phyloP scores from a whole-genome alignment of 2,113 vertebrate species.

The Falco punctatus region DNA sequence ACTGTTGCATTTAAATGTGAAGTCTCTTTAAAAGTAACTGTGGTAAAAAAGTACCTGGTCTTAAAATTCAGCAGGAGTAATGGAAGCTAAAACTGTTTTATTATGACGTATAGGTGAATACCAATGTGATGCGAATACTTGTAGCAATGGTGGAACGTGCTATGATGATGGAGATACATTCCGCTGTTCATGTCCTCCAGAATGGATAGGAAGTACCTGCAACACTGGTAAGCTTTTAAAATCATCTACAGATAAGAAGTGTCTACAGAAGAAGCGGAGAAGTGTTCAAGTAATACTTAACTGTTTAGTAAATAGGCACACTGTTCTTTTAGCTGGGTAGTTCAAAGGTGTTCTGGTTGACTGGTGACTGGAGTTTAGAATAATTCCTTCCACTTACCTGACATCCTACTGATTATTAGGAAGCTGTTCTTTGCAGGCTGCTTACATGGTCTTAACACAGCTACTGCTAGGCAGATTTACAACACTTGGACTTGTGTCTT shows the following conservation, averaged over 20 bases:
- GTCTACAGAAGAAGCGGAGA: background rate
- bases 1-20: background rate
- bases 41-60: background rate
- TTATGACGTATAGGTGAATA: slow-evolving; percentile 81
- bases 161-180: slow-evolving; percentile 90
- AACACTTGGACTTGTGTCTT: background rate
- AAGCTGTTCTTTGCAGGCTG: background rate
- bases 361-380: background rate
- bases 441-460: background rate
- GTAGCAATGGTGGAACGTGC: slow-evolving; percentile 92
- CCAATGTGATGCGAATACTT: slow-evolving; percentile 91
- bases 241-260: background rate
- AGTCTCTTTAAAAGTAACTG: background rate
- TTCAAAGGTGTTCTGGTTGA: background rate
- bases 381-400: background rate
- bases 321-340: background rate
- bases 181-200: slow-evolving; percentile 86
- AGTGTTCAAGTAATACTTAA: background rate
- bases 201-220: slow-evolving; percentile 92
- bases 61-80: background rate
- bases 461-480: background rate
- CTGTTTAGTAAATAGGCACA: background rate
- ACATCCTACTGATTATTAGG: background rate
- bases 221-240: slow-evolving; percentile 79
- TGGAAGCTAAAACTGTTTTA: background rate